Conservation (phyloP, 2,888 invertebrate species). For the Apamea anceps region DNA sequence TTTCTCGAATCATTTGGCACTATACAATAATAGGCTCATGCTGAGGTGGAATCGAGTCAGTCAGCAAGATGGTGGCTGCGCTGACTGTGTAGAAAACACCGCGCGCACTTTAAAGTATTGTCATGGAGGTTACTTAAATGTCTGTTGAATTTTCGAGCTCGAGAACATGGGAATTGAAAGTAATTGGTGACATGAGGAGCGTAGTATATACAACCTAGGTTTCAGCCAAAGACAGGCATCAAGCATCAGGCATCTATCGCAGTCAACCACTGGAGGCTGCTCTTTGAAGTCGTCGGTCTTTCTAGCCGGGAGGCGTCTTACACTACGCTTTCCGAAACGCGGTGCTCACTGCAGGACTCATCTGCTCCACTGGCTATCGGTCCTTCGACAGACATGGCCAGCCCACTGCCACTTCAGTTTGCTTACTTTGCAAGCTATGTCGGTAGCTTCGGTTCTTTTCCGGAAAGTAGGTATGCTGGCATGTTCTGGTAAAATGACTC, state of each 20-base stretch:
- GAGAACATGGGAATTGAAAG: not conserved
- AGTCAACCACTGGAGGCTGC: no score
- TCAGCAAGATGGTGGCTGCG: not conserved
- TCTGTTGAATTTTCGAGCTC: not conserved
- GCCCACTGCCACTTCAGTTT: no score
- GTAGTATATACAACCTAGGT: not conserved
- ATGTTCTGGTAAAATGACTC: not conserved
- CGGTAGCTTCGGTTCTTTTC: no score
- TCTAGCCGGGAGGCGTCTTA: no score
- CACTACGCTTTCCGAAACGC: no score
- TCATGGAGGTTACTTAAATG: not conserved
- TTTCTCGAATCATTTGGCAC: not conserved
- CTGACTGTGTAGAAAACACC: not conserved
- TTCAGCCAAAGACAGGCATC: not conserved
- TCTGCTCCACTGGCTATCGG: no score
- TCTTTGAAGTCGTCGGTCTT: no score
- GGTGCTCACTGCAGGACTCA: no score
- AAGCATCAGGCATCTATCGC: no score
- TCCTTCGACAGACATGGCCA: no score
- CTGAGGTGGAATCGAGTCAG: not conserved
- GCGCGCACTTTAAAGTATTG: not conserved
- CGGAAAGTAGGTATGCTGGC: not conserved
- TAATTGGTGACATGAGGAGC: not conserved
- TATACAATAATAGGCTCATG: not conserved
- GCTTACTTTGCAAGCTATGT: no score